Percentiles rank a stretch among this genome's conserved stretches.
These are phyloP conservation scores for Delphinapterus leucas DNA, from an alignment of 2,113 vertebrate species.

Conservation along the genomic window DNA sequence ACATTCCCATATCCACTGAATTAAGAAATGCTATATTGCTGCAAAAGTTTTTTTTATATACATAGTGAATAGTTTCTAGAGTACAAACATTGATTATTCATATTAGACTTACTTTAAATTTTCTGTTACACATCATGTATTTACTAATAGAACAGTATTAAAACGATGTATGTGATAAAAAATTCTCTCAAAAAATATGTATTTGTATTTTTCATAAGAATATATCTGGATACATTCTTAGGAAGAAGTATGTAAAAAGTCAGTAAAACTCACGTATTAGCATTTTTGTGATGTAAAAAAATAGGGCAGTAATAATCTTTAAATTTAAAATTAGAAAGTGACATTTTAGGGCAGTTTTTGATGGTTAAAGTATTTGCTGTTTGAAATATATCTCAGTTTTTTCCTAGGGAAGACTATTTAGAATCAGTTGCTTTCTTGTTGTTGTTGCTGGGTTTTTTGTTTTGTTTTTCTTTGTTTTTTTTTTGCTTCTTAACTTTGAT, in stretches of 20 bases:
- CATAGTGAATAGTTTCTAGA: neutral
- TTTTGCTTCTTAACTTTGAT: neutral
- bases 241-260: conserved; percentile 33
- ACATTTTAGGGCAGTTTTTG: neutral
- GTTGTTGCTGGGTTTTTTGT: neutral
- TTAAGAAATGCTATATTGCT: conserved; percentile 20
- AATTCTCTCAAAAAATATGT: neutral
- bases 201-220: neutral
- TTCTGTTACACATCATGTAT: neutral
- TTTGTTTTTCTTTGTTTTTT: no score
- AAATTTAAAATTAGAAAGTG: conserved; percentile 17
- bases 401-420: neutral
- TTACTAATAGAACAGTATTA: neutral
- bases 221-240: neutral
- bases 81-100: conserved; percentile 36
- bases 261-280: neutral
- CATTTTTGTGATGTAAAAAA: neutral
- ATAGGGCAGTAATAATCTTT: neutral
- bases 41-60: neutral
- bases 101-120: conserved; percentile 33
- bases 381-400: neutral
- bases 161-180: neutral
- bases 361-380: neutral
- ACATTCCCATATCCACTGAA: neutral
- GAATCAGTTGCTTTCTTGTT: neutral